Percentiles rank a stretch among this genome's conserved stretches.
Conservation (phyloP, 2,797 vertebrate species). For the Sebastolobus alascanus region DNA sequence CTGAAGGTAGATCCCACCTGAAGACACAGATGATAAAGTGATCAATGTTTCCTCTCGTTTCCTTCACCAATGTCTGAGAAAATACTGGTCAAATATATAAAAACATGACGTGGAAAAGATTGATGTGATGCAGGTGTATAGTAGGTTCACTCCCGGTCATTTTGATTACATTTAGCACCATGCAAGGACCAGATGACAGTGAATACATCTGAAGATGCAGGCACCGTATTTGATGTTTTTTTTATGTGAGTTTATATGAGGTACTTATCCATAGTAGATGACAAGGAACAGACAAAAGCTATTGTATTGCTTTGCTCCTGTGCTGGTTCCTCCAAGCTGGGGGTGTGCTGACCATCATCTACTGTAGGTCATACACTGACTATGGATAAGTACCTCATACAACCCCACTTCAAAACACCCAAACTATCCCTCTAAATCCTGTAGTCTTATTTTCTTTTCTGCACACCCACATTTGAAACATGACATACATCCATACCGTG, state of each 20-base stretch:
- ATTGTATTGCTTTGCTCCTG: too few species aligned
- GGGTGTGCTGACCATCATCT: too few species aligned
- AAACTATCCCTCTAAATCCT: not conserved
- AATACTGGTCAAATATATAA: not conserved
- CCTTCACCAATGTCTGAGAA: not conserved
- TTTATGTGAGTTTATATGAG: too few species aligned
- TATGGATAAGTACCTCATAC: too few species aligned
- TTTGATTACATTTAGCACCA: not conserved
- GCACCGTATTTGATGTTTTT: too few species aligned
- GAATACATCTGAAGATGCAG: not conserved
- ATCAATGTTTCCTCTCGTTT: not conserved
- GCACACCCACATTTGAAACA: not conserved
- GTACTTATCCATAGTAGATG: too few species aligned
- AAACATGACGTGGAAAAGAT: not conserved
- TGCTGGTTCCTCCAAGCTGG: too few species aligned
- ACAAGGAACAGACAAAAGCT: too few species aligned
- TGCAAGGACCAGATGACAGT: not conserved
- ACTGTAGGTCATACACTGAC: too few species aligned
- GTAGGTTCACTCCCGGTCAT: not conserved
- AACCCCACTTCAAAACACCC: too few species aligned
- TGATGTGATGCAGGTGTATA: not conserved
- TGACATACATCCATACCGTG: conserved; percentile 80
- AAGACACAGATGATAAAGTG: not conserved
- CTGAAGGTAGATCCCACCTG: conserved; percentile 94
- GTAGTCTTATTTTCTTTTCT: not conserved